A percentile compares a stretch with the other conserved stretches of the same genome.
Evolutionary conservation across 1,140 invertebrate genomes (phyloP).

Genomic region (Aphaenogaster rudis): DNA sequence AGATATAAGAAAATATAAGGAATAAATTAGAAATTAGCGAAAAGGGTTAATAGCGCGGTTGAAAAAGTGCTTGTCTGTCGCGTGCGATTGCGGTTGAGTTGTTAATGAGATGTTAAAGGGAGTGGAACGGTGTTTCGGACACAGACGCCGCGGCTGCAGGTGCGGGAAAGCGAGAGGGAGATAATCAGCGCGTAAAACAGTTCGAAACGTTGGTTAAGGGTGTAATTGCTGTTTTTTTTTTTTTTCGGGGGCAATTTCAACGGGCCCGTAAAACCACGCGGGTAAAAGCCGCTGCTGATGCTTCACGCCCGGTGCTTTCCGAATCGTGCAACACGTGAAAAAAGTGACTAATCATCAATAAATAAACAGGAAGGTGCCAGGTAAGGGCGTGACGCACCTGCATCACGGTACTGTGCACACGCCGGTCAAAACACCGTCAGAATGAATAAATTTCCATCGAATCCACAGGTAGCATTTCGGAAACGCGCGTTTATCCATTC

Average conservation of each 20-base stretch:
- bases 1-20: background rate
- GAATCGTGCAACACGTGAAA: constrained; percentile 60
- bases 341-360: constrained; percentile 70
- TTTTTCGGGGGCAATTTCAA: constrained; percentile 39
- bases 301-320: constrained; percentile 46
- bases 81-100: constrained; percentile 48
- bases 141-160: background rate
- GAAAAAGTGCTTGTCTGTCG: constrained; percentile 24
- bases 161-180: constrained; percentile 29
- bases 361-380: constrained; percentile 72
- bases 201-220: constrained; percentile 57
- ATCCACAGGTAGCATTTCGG: constrained; percentile 32
- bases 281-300: constrained; percentile 11
- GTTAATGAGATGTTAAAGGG: constrained; percentile 55
- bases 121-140: constrained; percentile 39
- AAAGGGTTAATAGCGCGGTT: background rate
- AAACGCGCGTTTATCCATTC: background rate
- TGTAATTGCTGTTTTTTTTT: constrained; percentile 66
- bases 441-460: constrained; percentile 51
- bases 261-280: constrained; percentile 30
- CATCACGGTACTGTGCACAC: constrained; percentile 66
- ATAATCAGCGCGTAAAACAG: constrained; percentile 66
- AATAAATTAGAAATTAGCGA: constrained; percentile 14
- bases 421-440: constrained; percentile 54
- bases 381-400: constrained; percentile 70